A percentile compares a stretch with the other conserved stretches of the same genome.
Conservation (phyloP, 2,797 vertebrate genomes). For the Heliangelus exortis region DNA sequence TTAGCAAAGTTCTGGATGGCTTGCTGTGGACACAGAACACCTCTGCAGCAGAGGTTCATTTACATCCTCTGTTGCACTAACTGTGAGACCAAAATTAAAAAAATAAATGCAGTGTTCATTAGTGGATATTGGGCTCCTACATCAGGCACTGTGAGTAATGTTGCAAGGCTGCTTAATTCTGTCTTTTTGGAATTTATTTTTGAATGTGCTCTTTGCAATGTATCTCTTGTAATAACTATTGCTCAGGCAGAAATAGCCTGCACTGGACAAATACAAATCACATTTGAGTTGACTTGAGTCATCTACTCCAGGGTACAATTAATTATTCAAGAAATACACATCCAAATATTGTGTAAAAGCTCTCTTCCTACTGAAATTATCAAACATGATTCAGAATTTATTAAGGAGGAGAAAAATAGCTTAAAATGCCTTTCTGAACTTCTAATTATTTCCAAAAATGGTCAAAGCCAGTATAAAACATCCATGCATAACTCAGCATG, state of each 20-base stretch:
- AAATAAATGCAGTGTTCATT: rapidly evolving
- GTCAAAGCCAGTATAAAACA: neutral
- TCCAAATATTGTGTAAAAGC: neutral
- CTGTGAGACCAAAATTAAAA: neutral
- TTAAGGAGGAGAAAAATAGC: neutral
- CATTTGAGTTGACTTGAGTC: neutral
- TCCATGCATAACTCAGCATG: rapidly evolving
- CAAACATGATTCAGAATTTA: neutral
- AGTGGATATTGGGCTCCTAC: neutral
- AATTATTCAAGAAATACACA: conserved; percentile 5
- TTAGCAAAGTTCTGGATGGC: neutral
- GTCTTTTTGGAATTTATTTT: neutral
- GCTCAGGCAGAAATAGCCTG: neutral
- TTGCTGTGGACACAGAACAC: rapidly evolving
- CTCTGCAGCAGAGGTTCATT: neutral
- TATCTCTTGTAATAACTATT: neutral
- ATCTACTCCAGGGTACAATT: neutral
- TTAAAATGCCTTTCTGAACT: neutral
- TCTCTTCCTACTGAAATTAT: neutral
- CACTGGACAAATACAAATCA: neutral
- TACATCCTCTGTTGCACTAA: neutral
- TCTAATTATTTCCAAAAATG: neutral
- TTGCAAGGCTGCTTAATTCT: neutral
- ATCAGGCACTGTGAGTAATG: neutral
- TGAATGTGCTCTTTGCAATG: neutral